phyloP scores from a whole-genome alignment of 2,888 invertebrate species.

The Choristoneura rosaceana region DNA sequence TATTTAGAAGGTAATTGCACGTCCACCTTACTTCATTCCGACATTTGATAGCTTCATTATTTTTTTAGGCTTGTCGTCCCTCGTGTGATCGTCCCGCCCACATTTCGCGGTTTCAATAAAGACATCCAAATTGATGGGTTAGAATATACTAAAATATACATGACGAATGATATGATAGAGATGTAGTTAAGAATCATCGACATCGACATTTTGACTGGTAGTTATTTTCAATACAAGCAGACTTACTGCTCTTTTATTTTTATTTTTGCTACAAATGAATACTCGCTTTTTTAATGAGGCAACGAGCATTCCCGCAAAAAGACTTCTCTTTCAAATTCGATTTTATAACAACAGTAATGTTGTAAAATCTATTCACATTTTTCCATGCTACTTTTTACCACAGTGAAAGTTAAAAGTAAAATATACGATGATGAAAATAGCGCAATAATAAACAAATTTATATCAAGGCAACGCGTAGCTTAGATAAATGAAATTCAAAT shows the following conservation, averaged over 20 bases:
- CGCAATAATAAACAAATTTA: too few relatives aligned
- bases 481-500: too few relatives aligned
- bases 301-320: too few relatives aligned
- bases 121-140: conserved; percentile 73
- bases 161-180: conserved; percentile 50
- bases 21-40: conserved; percentile 45
- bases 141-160: conserved; percentile 52
- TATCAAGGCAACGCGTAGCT: too few relatives aligned
- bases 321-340: too few relatives aligned
- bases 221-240: neutral
- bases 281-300: neutral
- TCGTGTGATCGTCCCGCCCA: conserved; percentile 61
- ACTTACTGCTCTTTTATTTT: neutral
- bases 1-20: conserved; percentile 59
- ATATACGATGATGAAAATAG: too few relatives aligned
- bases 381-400: too few relatives aligned
- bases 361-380: too few relatives aligned
- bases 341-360: too few relatives aligned
- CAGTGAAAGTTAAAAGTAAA: too few relatives aligned
- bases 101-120: conserved; percentile 69
- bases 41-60: conserved; percentile 67
- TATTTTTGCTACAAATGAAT: neutral
- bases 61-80: conserved; percentile 60
- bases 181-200: conserved; percentile 38
- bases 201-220: conserved; percentile 13